Evolutionary conservation across 2,888 invertebrate genomes (phyloP), one percentile per base, ranked within the genome.

Genomic region (Drosophila paranaensis): DNA sequence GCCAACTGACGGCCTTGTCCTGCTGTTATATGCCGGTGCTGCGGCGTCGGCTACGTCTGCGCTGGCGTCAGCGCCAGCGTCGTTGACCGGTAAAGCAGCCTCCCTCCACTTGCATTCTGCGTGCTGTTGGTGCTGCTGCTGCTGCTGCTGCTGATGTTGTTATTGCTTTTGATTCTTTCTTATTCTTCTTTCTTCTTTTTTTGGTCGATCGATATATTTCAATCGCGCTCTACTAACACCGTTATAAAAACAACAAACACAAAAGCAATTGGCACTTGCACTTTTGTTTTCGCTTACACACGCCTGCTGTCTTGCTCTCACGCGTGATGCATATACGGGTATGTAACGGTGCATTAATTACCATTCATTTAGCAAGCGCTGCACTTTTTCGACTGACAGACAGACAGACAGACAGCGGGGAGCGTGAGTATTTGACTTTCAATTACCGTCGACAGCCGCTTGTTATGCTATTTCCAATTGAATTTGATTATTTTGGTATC

Each of bases 311-410:
- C 58, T 48, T 48, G 42, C 70, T 53, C 61, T 48, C 20, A 6
- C 35, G 25, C 48, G 2, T 43, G 43, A 20, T 43, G 20, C 10
- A 33, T 33, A 43, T 33, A 10, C 25, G 8, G 20, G 14, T 25
- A 48, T 50, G 58, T 54, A 71, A 64, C 53, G 33, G 71, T 74
- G 71, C 67, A 65, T 72, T 76, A 80, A 78, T 80, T 72, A 55
- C 61, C 80, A 69, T 66, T 72, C 62, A 76, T 58, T 76, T 60
- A 54, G 62, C 62, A 46, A 25, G 51, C 37, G n/a, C 50, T 74
- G 60, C 71, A 74, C 9, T 69, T 73, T 68, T 45, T 65, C 11
- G 33, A 55, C 8, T 2, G 35, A 20, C 20, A 51, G 33, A 42
- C 27, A 40, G 46, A n/a, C 20, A 20, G 48, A 40, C 46, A 16